phyloP scores from a whole-genome alignment of 2,113 vertebrate species.

The Protomyctophum bolini region DNA sequence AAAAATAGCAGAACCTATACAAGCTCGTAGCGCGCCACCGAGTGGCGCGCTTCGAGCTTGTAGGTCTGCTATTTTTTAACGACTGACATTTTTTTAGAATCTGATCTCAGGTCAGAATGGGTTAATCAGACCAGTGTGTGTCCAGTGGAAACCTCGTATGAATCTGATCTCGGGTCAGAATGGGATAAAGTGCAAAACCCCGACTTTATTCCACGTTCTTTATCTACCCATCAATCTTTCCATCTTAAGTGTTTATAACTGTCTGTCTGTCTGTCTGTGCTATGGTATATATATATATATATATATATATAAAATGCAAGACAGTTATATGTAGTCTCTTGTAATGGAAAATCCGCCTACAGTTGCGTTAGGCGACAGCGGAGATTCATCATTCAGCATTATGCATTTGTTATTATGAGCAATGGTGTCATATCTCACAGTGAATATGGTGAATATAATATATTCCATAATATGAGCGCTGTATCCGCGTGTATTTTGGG shows the following conservation, averaged over 20 bases:
- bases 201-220: conserved; percentile 7
- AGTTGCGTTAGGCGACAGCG: conserved; percentile 22
- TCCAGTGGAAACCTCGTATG: too few species aligned
- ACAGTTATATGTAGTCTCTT: conserved; percentile 28
- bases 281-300: neutral
- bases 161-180: too few species aligned
- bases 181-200: too few species aligned
- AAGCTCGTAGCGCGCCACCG: too few species aligned
- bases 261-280: too few species aligned
- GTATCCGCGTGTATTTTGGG: conserved; percentile 13
- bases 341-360: conserved; percentile 37
- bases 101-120: too few species aligned
- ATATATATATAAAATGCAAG: conserved; percentile 31
- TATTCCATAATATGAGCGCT: conserved; percentile 13
- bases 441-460: conserved; percentile 30
- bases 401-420: conserved; percentile 37
- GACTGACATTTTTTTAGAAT: too few species aligned
- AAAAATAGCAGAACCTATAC: too few species aligned
- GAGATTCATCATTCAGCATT: conserved; percentile 26
- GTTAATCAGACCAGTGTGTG: too few species aligned
- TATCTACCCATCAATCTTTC: neutral
- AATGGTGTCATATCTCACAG: conserved; percentile 6
- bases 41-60: too few species aligned
- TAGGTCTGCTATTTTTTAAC: too few species aligned
- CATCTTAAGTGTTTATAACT: too few species aligned